Evolutionary conservation across 2,113 vertebrate species (phyloP).

Genomic region (Leucopsar rothschildi): DNA sequence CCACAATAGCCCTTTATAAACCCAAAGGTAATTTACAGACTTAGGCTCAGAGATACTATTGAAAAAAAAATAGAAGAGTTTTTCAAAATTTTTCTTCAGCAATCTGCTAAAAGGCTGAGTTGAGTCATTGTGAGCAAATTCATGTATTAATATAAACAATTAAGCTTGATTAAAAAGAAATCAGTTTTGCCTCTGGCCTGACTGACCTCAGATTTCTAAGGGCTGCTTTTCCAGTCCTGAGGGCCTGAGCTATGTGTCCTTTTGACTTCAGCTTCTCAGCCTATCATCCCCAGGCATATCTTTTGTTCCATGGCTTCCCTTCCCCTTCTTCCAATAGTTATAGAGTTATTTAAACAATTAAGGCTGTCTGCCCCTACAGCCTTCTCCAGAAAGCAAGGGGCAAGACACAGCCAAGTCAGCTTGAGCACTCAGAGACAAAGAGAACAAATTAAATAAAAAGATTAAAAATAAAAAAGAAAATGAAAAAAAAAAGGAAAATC

Average conservation of each 20-base stretch:
- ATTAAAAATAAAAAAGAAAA: background rate
- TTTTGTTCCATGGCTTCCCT: background rate
- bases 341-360: constrained; percentile 46
- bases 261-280: constrained; percentile 36
- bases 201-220: constrained; percentile 25
- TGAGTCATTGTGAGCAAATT: background rate
- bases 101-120: background rate
- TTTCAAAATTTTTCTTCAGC: background rate
- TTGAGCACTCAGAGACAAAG: background rate
- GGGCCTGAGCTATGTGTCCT: constrained; percentile 16
- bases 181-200: constrained; percentile 30
- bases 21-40: background rate
- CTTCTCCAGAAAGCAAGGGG: background rate
- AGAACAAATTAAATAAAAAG: background rate
- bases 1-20: background rate
- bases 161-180: constrained; percentile 55
- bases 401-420: background rate
- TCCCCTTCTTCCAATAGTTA: background rate
- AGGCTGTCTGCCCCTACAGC: background rate
- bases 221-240: constrained; percentile 17
- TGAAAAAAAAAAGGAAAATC: background rate
- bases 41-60: background rate
- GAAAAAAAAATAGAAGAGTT: background rate
- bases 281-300: background rate
- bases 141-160: constrained; percentile 38